Percentiles rank a stretch among this genome's conserved stretches.
These are phyloP conservation scores for Pterostichus madidus DNA, from an alignment of 2,888 invertebrate genomes.

Conservation along the genomic window DNA sequence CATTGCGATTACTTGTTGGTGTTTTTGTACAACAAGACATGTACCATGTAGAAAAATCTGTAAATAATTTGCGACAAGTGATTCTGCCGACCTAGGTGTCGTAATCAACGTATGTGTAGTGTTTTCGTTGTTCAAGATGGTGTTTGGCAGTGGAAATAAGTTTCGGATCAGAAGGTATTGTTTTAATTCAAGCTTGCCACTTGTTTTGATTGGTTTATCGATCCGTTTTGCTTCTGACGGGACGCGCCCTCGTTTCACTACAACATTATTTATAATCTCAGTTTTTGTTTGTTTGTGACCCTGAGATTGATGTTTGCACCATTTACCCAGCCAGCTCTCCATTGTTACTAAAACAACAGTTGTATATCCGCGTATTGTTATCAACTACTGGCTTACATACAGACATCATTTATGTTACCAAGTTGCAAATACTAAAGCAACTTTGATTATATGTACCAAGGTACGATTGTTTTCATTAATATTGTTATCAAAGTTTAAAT, in stretches of 20 bases:
- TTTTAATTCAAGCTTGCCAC: constrained; percentile 24
- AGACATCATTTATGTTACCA: too few species aligned
- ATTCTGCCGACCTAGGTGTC: constrained; percentile 49
- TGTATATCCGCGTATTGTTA: neutral
- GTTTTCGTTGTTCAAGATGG: constrained; percentile 71
- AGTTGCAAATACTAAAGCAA: too few species aligned
- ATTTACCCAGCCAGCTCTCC: neutral
- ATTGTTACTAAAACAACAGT: neutral
- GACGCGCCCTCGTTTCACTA: constrained; percentile 48
- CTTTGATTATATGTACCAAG: too few species aligned
- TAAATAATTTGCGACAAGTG: constrained; percentile 41
- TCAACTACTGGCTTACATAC: too few species aligned
- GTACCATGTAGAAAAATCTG: constrained; percentile 19
- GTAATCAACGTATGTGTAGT: constrained; percentile 26
- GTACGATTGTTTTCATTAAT: neutral
- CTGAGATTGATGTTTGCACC: neutral
- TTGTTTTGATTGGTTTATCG: constrained; percentile 21
- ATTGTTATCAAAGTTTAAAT: constrained; percentile 2
- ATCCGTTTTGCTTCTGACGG: constrained; percentile 2
- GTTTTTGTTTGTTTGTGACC: neutral
- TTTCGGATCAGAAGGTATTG: constrained; percentile 80
- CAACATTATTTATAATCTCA: constrained; percentile 2
- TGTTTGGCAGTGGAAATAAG: constrained; percentile 78
- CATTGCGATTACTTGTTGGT: constrained; percentile 52
- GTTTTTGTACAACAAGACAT: constrained; percentile 35